phyloP scores from a whole-genome alignment of 1,140 invertebrate species.

The Temnothorax curvispinosus region DNA sequence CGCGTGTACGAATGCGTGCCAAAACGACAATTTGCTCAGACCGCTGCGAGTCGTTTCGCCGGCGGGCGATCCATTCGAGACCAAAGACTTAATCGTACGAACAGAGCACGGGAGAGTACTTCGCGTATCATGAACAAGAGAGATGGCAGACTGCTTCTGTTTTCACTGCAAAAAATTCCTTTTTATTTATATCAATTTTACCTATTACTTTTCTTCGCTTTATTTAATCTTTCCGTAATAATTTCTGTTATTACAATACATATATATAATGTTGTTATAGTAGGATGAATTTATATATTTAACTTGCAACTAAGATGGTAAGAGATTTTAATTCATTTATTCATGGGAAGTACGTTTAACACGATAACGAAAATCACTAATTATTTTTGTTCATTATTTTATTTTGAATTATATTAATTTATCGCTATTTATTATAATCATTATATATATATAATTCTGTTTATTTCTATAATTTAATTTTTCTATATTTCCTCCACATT shows the following conservation, averaged over 20 bases:
- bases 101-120: slow-evolving; percentile 75
- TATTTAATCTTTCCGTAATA: background rate
- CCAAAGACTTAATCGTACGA: slow-evolving; percentile 84
- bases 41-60: slow-evolving; percentile 78
- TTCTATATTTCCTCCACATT: background rate
- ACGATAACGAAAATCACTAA: background rate
- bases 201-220: background rate
- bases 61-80: slow-evolving; percentile 83
- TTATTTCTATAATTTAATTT: background rate
- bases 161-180: background rate
- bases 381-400: background rate
- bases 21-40: slow-evolving; percentile 85
- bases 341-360: background rate
- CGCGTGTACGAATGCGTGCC: slow-evolving; percentile 79
- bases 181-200: background rate
- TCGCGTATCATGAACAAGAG: slow-evolving; percentile 21
- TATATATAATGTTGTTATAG: background rate
- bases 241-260: background rate
- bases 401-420: background rate
- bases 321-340: background rate
- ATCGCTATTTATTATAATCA: background rate
- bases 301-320: background rate
- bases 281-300: background rate
- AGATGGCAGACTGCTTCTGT: slow-evolving; percentile 2
- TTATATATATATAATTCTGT: background rate